phyloP scores from a whole-genome alignment of 1,140 invertebrate genomes.

The Zelostemma sp. region DNA sequence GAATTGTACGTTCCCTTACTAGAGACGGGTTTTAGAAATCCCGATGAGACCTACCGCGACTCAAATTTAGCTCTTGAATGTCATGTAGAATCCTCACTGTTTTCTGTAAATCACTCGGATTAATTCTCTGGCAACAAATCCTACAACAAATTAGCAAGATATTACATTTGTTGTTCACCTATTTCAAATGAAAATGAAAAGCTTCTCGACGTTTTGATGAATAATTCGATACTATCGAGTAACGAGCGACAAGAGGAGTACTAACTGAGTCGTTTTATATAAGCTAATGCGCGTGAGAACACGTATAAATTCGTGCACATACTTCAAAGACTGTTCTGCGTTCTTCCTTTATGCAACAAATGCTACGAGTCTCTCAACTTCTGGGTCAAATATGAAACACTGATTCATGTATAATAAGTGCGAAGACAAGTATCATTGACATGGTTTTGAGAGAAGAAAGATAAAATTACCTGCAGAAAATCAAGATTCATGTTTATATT shows the following conservation, averaged over 20 bases:
- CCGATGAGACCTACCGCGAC: conserved; percentile 40
- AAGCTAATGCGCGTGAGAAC: conserved; percentile 2
- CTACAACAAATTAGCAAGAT: background rate
- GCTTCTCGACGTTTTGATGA: background rate
- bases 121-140: conserved; percentile 17
- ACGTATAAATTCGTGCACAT: background rate
- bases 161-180: no score
- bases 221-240: conserved; percentile 4
- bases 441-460: conserved; percentile 5
- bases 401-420: conserved; percentile 28
- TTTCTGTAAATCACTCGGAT: conserved; percentile 22
- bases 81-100: conserved; percentile 29
- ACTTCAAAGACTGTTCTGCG: background rate
- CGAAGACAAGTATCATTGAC: conserved; percentile 27
- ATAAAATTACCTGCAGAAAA: background rate
- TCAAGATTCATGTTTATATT: no score
- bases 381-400: conserved; percentile 24
- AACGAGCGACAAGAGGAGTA: conserved; percentile 17
- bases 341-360: background rate
- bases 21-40: conserved; percentile 45
- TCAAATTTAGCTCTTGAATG: conserved; percentile 38
- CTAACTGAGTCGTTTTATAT: conserved; percentile 14
- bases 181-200: no score
- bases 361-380: conserved; percentile 12
- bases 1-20: conserved; percentile 53